Conservation (phyloP, 2,888 invertebrate genomes). For the Junonia oenone region DNA sequence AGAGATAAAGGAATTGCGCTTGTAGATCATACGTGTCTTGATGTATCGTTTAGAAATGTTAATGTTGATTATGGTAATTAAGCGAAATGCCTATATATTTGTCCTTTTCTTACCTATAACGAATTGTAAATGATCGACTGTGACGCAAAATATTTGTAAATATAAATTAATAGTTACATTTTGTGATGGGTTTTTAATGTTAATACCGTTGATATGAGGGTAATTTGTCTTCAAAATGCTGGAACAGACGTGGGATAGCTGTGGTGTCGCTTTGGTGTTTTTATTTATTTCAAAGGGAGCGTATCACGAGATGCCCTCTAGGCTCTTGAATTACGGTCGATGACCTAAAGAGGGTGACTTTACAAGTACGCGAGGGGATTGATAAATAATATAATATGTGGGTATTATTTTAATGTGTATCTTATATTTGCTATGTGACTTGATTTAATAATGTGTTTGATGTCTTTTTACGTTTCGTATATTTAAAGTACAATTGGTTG, state of each 20-base stretch:
- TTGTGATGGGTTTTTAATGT: not conserved
- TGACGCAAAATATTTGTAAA: not conserved
- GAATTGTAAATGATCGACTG: not conserved
- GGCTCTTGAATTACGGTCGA: slow-evolving; percentile 34
- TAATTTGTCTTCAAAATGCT: not conserved
- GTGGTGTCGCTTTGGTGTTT: slow-evolving; percentile 20
- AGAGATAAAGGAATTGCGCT: slow-evolving; percentile 24
- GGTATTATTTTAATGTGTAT: slow-evolving; percentile 14
- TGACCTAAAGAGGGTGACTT: slow-evolving; percentile 33
- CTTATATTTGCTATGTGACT: slow-evolving; percentile 1
- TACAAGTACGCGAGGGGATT: slow-evolving; percentile 25
- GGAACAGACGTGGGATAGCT: slow-evolving; percentile 1
- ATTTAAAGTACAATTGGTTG: not conserved
- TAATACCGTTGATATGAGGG: not conserved
- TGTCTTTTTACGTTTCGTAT: not conserved
- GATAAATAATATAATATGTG: slow-evolving; percentile 22
- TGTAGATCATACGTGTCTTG: not conserved
- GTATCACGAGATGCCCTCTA: slow-evolving; percentile 30
- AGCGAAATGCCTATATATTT: not conserved
- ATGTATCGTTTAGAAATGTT: not conserved
- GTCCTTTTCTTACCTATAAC: not conserved
- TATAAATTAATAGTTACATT: not conserved
- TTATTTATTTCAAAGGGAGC: slow-evolving; percentile 33
- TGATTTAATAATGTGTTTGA: not conserved
- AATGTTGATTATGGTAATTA: not conserved